phyloP scores from a whole-genome alignment of 2,113 vertebrate genomes.

The Oncorhynchus mykiss region DNA sequence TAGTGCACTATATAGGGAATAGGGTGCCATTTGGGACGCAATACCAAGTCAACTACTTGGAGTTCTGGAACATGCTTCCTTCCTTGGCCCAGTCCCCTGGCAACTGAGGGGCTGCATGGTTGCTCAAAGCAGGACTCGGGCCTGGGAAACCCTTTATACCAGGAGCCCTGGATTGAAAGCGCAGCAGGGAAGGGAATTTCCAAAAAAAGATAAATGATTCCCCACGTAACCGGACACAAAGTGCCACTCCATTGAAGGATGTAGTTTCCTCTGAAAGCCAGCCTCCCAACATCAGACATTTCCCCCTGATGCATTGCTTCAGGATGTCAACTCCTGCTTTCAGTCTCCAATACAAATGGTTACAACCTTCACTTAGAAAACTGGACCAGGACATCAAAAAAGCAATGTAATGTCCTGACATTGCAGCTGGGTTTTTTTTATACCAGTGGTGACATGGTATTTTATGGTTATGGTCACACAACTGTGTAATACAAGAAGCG shows the following conservation, averaged over 20 bases:
- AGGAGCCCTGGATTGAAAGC: conserved; percentile 59
- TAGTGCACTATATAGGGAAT: too few species aligned
- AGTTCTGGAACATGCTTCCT: conserved; percentile 55
- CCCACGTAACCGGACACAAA: conserved; percentile 49
- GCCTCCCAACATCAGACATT: not conserved
- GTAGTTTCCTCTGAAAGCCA: conserved; percentile 50
- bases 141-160: conserved; percentile 71
- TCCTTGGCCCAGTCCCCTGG: conserved; percentile 67
- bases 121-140: conserved; percentile 67
- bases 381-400: not conserved
- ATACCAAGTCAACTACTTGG: conserved; percentile 32
- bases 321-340: not conserved
- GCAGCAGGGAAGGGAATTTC: conserved; percentile 65
- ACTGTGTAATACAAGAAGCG: too few species aligned
- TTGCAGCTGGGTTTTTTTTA: not conserved
- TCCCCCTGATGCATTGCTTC: not conserved
- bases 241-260: conserved; percentile 42
- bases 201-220: conserved; percentile 52
- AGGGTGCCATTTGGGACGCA: not conserved
- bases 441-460: not conserved
- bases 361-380: not conserved
- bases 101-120: conserved; percentile 66
- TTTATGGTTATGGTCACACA: too few species aligned
- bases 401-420: not conserved
- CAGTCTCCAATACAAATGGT: not conserved